Conservation (phyloP, 2,113 vertebrate genomes). For the Scomber japonicus region DNA sequence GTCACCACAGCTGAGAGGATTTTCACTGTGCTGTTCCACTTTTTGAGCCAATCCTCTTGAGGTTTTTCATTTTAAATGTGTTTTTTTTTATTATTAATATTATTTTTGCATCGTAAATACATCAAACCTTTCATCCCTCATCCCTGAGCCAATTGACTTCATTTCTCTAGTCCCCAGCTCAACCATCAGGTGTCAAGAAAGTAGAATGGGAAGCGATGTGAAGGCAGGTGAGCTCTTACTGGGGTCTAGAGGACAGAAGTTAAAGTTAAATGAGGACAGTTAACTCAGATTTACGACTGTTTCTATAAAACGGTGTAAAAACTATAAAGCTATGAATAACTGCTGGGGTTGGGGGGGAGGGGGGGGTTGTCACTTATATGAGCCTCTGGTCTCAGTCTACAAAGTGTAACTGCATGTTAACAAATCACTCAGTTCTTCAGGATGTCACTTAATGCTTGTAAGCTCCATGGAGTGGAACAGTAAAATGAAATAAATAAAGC, state of each 20-base stretch:
- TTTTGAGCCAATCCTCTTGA: conserved; percentile 33
- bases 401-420: conserved; percentile 21
- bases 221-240: not conserved
- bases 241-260: not conserved
- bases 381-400: not conserved
- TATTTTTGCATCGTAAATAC: not conserved
- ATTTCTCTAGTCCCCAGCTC: not conserved
- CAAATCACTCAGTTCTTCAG: not conserved
- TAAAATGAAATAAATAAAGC: not conserved
- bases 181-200: not conserved
- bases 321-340: too few species aligned
- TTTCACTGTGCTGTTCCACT: conserved; percentile 41
- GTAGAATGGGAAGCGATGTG: not conserved
- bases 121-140: not conserved
- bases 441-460: conserved; percentile 1
- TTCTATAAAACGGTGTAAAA: not conserved
- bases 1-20: conserved; percentile 31
- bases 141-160: not conserved
- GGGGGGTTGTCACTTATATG: not conserved
- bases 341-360: too few species aligned
- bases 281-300: not conserved
- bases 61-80: conserved; percentile 10
- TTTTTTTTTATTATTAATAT: too few species aligned
- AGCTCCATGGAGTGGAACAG: conserved; percentile 18
- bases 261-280: not conserved